Evolutionary conservation across 1,140 invertebrate species (phyloP), one percentile per base, ranked within the genome.

Genomic region (Heliconius melpomene): DNA sequence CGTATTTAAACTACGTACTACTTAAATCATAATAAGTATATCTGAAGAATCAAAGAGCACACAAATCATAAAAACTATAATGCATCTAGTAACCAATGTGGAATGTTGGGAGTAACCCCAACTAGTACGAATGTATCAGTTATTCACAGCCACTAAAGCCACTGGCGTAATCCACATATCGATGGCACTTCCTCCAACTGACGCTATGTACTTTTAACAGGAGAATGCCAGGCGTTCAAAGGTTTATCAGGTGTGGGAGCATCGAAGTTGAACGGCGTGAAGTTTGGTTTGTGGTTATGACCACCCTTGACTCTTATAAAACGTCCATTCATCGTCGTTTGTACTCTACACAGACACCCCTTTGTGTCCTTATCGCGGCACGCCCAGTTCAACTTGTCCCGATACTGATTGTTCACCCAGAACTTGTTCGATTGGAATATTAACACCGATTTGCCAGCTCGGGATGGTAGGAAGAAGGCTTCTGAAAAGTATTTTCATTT

Each of bases 351-450:
- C 7, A 93, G 81, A 75, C 93, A 94, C 26, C 89, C 89, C 74
- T 79, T 90, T 1, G 85, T 86, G 78, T 94, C 93, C 82, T 94
- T 94, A 70, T 94, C 93, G 3, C 91, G 87, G 77, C 93, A 94
- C 2, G 93, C 93, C 93, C 93, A 94, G 80, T 94, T 94, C 78
- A 94, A 75, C 79, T 93, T 93, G 23, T 90, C 89, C 23, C 92
- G 84, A 77, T 94, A 94, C 77, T 91, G 90, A 72, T 93, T 94
- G 82, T 94, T 94, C 52, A 94, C 88, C 93, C 93, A 94, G 82
- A 94, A 94, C 78, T 94, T 94, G 79, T 94, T 94, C 70, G 79
- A 84, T 81, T 84, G 82, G 82, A 93, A 94, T 88, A 94, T 94
- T 78, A 94, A 78, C 26, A 94, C 90, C 13, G 92, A 94, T 83